Percentiles rank a stretch among this genome's conserved stretches.
Evolutionary conservation across 2,888 invertebrate genomes (phyloP).

Genomic region (Folsomia candida): DNA sequence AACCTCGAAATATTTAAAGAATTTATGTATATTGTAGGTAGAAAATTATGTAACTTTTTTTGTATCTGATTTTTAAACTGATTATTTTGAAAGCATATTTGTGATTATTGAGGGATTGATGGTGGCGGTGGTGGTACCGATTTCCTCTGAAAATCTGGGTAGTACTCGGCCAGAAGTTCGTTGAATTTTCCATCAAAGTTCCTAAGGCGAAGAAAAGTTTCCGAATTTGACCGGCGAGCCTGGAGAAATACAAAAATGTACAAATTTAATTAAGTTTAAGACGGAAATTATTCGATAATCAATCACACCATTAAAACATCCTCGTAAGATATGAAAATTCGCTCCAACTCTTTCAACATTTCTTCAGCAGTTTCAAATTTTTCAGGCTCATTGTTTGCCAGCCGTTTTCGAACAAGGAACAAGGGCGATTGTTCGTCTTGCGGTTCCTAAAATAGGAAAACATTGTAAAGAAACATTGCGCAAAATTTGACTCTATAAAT

Average conservation of each 20-base stretch:
- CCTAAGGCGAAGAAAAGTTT: background rate
- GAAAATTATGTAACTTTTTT: too few species aligned
- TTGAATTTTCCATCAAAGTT: background rate
- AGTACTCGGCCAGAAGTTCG: background rate
- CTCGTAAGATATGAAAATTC: background rate
- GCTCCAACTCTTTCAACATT: background rate
- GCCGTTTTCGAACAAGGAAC: background rate
- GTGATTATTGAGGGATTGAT: too few species aligned
- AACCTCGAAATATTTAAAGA: too few species aligned
- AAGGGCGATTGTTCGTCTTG: background rate
- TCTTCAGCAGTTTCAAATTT: background rate
- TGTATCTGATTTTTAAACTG: too few species aligned
- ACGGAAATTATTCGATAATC: too few species aligned
- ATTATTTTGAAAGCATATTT: too few species aligned
- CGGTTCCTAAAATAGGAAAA: background rate
- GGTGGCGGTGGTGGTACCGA: too few species aligned
- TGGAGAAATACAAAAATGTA: background rate
- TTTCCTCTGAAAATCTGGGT: too few species aligned
- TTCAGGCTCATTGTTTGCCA: background rate
- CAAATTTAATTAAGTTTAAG: too few species aligned
- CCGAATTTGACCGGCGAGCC: background rate
- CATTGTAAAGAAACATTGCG: background rate
- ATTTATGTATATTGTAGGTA: too few species aligned
- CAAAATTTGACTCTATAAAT: too few species aligned
- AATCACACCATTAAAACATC: background rate